Percentiles rank a stretch among this genome's conserved stretches.
Conservation (phyloP, 2,888 invertebrate species). For the Trichacis sp. region DNA sequence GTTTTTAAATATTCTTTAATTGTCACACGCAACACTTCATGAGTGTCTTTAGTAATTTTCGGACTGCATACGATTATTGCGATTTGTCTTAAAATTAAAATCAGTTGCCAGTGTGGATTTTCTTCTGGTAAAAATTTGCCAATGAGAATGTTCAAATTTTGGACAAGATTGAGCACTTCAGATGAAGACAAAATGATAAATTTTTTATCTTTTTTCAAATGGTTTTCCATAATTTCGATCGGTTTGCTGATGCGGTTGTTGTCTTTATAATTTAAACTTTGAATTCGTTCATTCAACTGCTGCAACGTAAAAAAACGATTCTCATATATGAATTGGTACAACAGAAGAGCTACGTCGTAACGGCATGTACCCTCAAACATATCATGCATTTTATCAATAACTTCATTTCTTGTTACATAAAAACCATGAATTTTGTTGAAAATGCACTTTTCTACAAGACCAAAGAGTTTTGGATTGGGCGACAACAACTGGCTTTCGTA, state of each 20-base stretch:
- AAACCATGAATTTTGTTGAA: constrained; percentile 32
- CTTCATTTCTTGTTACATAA: constrained; percentile 32
- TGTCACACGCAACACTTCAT: constrained; percentile 11
- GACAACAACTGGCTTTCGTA: constrained; percentile 11
- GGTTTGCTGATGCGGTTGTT: constrained; percentile 37
- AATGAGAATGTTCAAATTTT: constrained; percentile 39
- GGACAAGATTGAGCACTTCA: constrained; percentile 41
- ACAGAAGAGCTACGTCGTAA: constrained; percentile 38
- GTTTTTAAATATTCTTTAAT: constrained; percentile 33
- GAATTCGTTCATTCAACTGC: constrained; percentile 31
- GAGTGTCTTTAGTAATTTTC: constrained; percentile 13
- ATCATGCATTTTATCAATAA: constrained; percentile 46
- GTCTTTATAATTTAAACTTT: constrained; percentile 39
- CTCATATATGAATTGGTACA: constrained; percentile 36
- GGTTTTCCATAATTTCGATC: constrained; percentile 24
- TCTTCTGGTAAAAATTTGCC: constrained; percentile 36
- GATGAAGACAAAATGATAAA: constrained; percentile 43
- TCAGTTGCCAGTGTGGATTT: constrained; percentile 35
- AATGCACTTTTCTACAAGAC: constrained; percentile 32
- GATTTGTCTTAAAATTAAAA: constrained; percentile 31
- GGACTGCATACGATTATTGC: constrained; percentile 25
- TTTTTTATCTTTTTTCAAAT: constrained; percentile 24
- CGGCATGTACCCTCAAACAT: constrained; percentile 40
- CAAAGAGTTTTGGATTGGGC: constrained; percentile 8
- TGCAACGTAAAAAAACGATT: constrained; percentile 37